These are phyloP conservation scores for Stomorhina lunata DNA, from an alignment of 2,888 invertebrate genomes.

Conservation along the genomic window DNA sequence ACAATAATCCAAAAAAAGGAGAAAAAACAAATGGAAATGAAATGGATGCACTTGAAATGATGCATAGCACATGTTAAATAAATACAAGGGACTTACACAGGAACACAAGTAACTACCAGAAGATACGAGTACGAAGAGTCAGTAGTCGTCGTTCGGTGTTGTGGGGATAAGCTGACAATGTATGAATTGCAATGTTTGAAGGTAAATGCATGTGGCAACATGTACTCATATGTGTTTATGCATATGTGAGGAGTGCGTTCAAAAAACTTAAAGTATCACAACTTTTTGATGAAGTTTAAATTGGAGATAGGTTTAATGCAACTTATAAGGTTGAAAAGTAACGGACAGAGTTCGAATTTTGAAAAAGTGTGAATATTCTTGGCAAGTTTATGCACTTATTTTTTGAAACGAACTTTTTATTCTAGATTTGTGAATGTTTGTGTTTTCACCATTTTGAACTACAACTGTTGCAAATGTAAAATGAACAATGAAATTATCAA, in stretches of 20 bases:
- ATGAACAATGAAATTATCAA: conserved; percentile 54
- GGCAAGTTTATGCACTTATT: too few species aligned
- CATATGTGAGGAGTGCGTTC: too few species aligned
- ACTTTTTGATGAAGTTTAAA: too few species aligned
- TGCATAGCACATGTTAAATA: conserved; percentile 59
- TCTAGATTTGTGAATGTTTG: too few species aligned
- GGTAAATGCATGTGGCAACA: neutral
- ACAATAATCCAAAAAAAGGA: neutral
- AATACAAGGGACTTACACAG: conserved; percentile 22
- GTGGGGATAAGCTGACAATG: conserved; percentile 50
- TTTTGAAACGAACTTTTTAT: too few species aligned
- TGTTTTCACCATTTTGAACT: conserved; percentile 28
- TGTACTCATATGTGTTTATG: neutral
- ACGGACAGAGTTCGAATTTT: too few species aligned
- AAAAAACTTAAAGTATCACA: too few species aligned
- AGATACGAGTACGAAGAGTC: too few species aligned
- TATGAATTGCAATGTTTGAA: conserved; percentile 27
- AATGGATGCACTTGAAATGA: conserved; percentile 57
- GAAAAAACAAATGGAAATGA: conserved; percentile 7
- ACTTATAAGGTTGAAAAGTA: too few species aligned
- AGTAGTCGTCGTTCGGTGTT: too few species aligned
- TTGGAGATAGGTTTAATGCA: too few species aligned
- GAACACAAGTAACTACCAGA: neutral
- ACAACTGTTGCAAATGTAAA: conserved; percentile 52
- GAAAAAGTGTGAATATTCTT: too few species aligned